A percentile compares a stretch with the other conserved stretches of the same genome.
Evolutionary conservation across 1,140 invertebrate genomes (phyloP).

Genomic region (Panagrolaimus sp.): DNA sequence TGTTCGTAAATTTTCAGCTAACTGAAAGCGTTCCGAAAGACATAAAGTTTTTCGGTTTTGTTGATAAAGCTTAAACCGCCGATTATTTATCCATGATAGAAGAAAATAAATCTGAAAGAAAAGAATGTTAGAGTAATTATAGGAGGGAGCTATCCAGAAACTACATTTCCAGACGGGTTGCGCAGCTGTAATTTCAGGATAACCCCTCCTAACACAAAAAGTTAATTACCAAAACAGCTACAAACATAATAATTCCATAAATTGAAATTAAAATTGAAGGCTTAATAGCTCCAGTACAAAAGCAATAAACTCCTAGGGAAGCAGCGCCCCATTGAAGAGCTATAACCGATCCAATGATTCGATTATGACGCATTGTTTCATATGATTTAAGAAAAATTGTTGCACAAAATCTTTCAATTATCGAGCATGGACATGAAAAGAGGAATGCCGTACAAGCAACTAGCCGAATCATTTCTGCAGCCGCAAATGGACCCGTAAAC

Average conservation of each 20-base stretch:
- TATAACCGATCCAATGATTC: not conserved
- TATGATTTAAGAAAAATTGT: not conserved
- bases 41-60: not conserved
- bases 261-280: not conserved
- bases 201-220: no score
- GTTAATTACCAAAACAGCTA: not conserved
- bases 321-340: not conserved
- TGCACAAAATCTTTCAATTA: slow-evolving; percentile 6
- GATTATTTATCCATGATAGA: not conserved
- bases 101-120: not conserved
- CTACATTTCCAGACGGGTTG: no score
- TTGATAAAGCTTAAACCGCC: not conserved
- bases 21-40: not conserved
- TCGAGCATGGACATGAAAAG: not conserved
- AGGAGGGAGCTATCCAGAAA: no score
- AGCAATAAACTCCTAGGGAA: not conserved
- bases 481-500: slow-evolving; percentile 4
- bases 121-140: not conserved
- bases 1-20: slow-evolving; percentile 8
- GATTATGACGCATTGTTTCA: not conserved
- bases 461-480: not conserved
- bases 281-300: not conserved
- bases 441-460: not conserved
- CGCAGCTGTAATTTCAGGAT: no score
- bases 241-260: not conserved